These are phyloP conservation scores for Planococcus citri DNA, from an alignment of 1,140 invertebrate genomes.

Conservation along the genomic window DNA sequence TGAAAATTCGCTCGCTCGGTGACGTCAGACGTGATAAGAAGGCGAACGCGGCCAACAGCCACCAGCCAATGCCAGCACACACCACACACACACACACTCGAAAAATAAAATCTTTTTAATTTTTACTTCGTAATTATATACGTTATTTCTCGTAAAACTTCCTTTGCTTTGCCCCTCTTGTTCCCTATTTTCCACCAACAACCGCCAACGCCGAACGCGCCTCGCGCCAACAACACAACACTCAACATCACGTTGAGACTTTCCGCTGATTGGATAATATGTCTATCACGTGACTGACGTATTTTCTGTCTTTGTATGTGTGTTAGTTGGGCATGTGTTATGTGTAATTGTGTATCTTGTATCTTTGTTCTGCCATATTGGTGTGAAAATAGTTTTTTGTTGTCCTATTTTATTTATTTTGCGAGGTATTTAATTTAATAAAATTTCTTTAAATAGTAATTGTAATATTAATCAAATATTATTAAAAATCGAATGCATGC, in stretches of 20 bases:
- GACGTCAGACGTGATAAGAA: too few species aligned
- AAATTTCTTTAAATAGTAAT: background rate
- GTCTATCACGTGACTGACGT: background rate
- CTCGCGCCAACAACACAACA: background rate
- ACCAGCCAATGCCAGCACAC: too few species aligned
- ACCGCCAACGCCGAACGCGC: too few species aligned
- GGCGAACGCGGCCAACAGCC: too few species aligned
- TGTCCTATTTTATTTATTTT: conserved; percentile 19
- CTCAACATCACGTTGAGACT: background rate
- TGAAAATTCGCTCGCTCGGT: too few species aligned
- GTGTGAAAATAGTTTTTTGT: conserved; percentile 12
- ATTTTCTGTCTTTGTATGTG: conserved; percentile 12
- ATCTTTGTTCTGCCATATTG: conserved; percentile 19
- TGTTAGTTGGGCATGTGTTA: background rate
- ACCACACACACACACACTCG: too few species aligned
- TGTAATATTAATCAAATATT: conserved; percentile 5
- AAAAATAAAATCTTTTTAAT: too few species aligned
- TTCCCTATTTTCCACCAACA: too few species aligned
- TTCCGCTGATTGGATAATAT: background rate
- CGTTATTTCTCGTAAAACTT: too few species aligned
- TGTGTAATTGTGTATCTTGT: conserved; percentile 9
- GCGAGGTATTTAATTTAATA: conserved; percentile 11
- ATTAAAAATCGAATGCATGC: background rate
- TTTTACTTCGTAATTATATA: too few species aligned
- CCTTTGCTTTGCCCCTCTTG: too few species aligned